Percentiles rank a stretch among this genome's conserved stretches.
These are phyloP conservation scores for Cossypha polioptera DNA, from an alignment of 2,797 vertebrate species.

Conservation along the genomic window DNA sequence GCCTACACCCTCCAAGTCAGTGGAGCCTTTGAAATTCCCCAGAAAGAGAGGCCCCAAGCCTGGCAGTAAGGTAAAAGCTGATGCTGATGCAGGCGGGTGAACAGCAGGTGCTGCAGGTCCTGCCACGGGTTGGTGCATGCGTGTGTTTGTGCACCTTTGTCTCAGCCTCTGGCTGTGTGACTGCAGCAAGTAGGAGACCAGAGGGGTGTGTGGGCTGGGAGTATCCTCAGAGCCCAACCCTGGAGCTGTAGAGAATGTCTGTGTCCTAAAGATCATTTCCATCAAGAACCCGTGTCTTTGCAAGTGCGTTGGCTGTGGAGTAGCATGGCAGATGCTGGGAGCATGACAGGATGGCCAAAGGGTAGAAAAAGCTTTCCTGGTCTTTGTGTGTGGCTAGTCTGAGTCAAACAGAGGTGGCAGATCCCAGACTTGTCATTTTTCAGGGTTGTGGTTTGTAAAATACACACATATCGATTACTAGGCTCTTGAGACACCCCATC, in stretches of 20 bases:
- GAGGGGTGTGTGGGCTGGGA: conserved; percentile 3
- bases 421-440: neutral
- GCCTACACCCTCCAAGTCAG: conserved; percentile 81
- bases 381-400: neutral
- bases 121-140: conserved; percentile 51
- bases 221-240: conserved; percentile 18
- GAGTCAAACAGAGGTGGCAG: conserved; percentile 12
- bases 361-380: neutral
- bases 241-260: conserved; percentile 27
- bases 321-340: conserved; percentile 7
- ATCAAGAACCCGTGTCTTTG: neutral
- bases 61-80: conserved; percentile 91
- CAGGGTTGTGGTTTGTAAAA: neutral
- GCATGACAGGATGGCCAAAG: neutral
- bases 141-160: conserved; percentile 44
- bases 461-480: neutral
- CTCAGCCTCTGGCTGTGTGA: conserved; percentile 56
- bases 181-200: conserved; percentile 37
- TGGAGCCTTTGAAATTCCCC: conserved; percentile 91
- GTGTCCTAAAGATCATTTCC: conserved; percentile 41
- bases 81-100: conserved; percentile 45
- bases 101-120: conserved; percentile 43
- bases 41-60: conserved; percentile 99
- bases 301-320: neutral
- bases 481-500: conserved; percentile 15